Percentiles rank a stretch among this genome's conserved stretches.
Conservation (phyloP, 2,797 vertebrate species). For the Hyperoplus immaculatus region DNA sequence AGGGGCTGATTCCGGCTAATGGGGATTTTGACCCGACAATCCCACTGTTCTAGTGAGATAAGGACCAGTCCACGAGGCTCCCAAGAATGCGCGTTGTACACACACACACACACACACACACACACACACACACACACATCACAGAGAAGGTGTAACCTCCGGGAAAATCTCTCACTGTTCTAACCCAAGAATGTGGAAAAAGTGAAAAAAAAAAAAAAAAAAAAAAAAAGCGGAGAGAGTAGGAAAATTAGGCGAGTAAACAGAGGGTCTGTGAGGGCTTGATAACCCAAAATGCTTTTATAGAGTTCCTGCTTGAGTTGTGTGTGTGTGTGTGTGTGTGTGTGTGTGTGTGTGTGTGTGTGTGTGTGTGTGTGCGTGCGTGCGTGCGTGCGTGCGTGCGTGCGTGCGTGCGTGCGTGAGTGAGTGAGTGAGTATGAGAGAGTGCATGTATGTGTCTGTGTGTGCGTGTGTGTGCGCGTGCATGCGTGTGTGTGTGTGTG, state of each 20-base stretch:
- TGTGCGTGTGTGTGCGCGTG: too few relatives aligned
- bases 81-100: conserved; percentile 18
- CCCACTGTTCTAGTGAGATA: conserved; percentile 18
- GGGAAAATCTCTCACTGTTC: conserved; percentile 19
- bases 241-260: conserved; percentile 53
- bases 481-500: too few relatives aligned
- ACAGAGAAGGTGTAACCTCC: conserved; percentile 35
- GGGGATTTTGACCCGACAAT: conserved; percentile 37
- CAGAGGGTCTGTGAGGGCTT: conserved; percentile 55
- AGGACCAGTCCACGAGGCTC: conserved; percentile 2
- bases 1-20: conserved; percentile 5
- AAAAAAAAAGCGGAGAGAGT: conserved; percentile 33
- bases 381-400: too few relatives aligned
- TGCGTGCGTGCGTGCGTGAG: too few relatives aligned
- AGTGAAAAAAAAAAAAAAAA: conserved; percentile 11
- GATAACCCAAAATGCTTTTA: conserved; percentile 69
- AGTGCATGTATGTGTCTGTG: too few relatives aligned
- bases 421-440: too few relatives aligned
- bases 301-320: conserved; percentile 76
- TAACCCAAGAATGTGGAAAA: conserved; percentile 36
- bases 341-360: too few relatives aligned
- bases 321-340: background rate
- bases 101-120: too few relatives aligned
- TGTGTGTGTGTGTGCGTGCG: too few relatives aligned
- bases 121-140: conserved; percentile 20